phyloP scores from a whole-genome alignment of 2,797 vertebrate species.

The Columba guinea region DNA sequence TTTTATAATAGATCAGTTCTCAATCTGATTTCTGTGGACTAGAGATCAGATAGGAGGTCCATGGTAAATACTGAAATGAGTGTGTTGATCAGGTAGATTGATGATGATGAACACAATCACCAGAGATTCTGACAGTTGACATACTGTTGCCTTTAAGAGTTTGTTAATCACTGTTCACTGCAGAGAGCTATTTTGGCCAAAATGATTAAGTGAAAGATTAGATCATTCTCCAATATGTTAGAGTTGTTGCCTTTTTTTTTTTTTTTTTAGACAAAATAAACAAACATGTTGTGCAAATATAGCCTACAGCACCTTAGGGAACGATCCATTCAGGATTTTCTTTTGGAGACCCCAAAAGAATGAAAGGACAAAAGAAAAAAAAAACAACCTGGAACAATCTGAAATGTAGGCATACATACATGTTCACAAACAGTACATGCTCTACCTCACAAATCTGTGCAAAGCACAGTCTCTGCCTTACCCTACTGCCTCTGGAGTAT shows the following conservation, averaged over 20 bases:
- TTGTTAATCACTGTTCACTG: not conserved
- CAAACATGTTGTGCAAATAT: not conserved
- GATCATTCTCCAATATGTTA: not conserved
- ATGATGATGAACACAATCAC: not conserved
- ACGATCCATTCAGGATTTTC: not conserved
- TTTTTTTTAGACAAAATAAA: not conserved
- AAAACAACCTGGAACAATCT: not conserved
- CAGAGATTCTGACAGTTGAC: not conserved
- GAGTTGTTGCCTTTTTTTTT: not conserved
- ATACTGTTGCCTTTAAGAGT: not conserved
- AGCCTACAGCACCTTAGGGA: not conserved
- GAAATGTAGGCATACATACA: not conserved
- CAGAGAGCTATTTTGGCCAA: not conserved
- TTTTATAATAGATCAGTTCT: not conserved
- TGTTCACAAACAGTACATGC: too few species aligned
- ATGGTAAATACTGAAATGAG: not conserved
- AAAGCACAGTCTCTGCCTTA: not conserved
- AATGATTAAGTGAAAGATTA: not conserved
- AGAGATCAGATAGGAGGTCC: not conserved
- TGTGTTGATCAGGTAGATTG: not conserved
- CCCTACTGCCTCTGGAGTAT: not conserved
- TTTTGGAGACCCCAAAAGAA: not conserved
- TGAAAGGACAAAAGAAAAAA: not conserved
- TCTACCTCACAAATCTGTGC: not conserved
- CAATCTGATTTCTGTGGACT: not conserved